Percentiles rank a stretch among this genome's conserved stretches.
Conservation (phyloP, 2,113 vertebrate genomes). For the Cardinalis cardinalis region DNA sequence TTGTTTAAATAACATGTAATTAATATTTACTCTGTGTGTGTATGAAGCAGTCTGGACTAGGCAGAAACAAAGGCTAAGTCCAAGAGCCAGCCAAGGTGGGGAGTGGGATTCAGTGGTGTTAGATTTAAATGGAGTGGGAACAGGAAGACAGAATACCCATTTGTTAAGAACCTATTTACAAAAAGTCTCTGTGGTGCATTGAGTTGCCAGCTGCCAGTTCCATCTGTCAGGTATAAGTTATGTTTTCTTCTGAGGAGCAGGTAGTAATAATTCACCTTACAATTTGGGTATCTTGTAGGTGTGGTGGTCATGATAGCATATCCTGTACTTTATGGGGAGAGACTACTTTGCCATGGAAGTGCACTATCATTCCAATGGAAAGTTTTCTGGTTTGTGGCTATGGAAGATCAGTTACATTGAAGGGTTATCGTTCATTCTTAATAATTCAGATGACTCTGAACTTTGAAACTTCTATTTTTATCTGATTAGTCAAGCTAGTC, state of each 20-base stretch:
- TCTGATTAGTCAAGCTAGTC: not conserved
- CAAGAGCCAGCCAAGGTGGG: accelerated
- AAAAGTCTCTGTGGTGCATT: not conserved
- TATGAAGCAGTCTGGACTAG: not conserved
- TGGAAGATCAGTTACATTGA: not conserved
- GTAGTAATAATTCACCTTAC: not conserved
- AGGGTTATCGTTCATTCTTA: not conserved
- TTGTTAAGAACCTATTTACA: not conserved
- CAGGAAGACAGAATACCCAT: not conserved
- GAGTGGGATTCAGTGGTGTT: not conserved
- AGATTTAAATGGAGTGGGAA: not conserved
- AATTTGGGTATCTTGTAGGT: not conserved
- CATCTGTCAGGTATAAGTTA: not conserved
- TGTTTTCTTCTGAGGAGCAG: not conserved
- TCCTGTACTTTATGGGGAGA: not conserved
- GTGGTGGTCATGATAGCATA: not conserved
- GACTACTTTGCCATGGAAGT: not conserved
- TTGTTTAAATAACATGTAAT: not conserved
- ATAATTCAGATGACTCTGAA: not conserved
- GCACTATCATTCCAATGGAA: not conserved
- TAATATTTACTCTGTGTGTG: not conserved
- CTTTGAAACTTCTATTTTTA: not conserved
- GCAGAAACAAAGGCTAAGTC: not conserved
- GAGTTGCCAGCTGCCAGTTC: not conserved
- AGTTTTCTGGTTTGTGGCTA: not conserved